Conservation (phyloP, 2,888 invertebrate species). For the Cylindroiulus punctatus region DNA sequence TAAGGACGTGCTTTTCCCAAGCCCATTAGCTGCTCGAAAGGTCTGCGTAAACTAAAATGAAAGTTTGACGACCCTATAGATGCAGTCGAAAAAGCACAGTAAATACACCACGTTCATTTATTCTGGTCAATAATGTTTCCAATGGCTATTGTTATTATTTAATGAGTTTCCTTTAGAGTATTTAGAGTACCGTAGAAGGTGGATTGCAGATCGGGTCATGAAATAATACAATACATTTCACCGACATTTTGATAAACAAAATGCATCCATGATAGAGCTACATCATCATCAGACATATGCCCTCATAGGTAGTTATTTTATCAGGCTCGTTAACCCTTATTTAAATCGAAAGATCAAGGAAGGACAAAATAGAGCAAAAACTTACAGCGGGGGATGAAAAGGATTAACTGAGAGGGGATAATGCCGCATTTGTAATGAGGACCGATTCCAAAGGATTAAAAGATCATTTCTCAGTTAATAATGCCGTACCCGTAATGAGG, state of each 20-base stretch:
- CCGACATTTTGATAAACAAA: not conserved
- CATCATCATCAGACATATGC: no score
- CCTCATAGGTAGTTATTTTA: no score
- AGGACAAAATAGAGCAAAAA: conserved; percentile 11
- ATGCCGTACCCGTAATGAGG: conserved; percentile 19
- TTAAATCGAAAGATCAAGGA: not conserved
- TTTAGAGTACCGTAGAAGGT: not conserved
- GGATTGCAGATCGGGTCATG: not conserved
- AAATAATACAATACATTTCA: not conserved
- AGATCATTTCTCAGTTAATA: conserved; percentile 37
- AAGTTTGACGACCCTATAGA: conserved; percentile 22
- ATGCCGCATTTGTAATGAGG: conserved; percentile 34
- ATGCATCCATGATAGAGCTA: not conserved
- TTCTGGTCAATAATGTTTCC: conserved; percentile 39
- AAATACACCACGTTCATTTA: conserved; percentile 6
- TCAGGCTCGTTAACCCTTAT: not conserved
- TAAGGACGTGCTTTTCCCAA: conserved; percentile 45
- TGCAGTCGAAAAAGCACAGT: conserved; percentile 28
- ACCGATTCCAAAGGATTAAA: conserved; percentile 1
- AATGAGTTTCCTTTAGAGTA: not conserved
- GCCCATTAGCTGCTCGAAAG: conserved; percentile 35
- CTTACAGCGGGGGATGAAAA: not conserved
- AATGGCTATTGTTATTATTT: conserved; percentile 1
- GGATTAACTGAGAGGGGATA: not conserved
- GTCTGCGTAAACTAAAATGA: conserved; percentile 3